Percentiles rank a stretch among this genome's conserved stretches.
phyloP scores from a whole-genome alignment of 2,113 vertebrate species.

The Sisor rabdophorus region DNA sequence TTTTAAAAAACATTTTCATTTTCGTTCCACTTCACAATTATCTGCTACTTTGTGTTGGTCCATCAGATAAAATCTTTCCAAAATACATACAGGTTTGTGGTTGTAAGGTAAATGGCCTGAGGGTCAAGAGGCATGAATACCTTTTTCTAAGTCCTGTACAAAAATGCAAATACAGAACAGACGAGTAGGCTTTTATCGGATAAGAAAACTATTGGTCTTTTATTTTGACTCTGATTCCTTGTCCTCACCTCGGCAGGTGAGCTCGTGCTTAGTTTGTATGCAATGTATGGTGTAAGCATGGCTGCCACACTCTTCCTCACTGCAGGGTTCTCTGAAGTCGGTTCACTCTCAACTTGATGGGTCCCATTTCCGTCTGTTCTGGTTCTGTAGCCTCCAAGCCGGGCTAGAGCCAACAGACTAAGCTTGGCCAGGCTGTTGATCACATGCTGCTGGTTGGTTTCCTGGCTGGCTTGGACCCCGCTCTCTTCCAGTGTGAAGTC shows the following conservation, averaged over 20 bases:
- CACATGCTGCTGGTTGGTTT: constrained; percentile 97
- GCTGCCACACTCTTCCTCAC: constrained; percentile 89
- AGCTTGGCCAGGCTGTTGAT: constrained; percentile 91
- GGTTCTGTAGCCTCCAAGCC: constrained; percentile 81
- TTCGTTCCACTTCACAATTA: no score
- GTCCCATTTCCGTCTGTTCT: constrained; percentile 56
- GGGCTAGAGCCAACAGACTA: constrained; percentile 84
- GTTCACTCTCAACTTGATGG: constrained; percentile 38
- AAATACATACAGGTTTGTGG: no score
- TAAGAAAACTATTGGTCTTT: not conserved
- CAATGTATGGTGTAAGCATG: constrained; percentile 91
- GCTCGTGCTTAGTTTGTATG: constrained; percentile 79
- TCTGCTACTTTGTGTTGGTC: no score
- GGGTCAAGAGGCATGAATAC: no score
- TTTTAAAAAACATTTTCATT: no score
- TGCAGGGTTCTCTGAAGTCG: constrained; percentile 87
- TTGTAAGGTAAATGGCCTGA: no score
- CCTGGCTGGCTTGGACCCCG: constrained; percentile 90
- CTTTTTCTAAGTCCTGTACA: no score
- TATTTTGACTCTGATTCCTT: not conserved
- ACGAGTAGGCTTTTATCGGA: not conserved
- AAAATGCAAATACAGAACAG: not conserved
- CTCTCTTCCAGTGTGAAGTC: constrained; percentile 97
- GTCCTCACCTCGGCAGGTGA: constrained; percentile 78
- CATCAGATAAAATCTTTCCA: no score